Base-by-base conservation (phyloP, 2,888 invertebrate genomes). In the Serripes groenlandicus region DNA sequence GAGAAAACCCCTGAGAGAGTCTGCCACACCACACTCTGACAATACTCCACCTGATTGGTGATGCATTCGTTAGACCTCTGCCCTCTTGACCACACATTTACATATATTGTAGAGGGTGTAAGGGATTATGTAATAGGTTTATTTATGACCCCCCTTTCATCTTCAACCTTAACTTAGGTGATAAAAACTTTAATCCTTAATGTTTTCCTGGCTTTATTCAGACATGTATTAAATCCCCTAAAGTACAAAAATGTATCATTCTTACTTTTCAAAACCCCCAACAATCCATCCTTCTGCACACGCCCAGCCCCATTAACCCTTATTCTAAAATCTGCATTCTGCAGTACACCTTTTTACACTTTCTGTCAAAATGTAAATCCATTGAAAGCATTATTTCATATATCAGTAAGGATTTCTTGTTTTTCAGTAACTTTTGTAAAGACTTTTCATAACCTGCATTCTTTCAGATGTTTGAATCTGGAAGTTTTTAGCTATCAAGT, bases 41-140 rank as follows among this genome's bases (percentile, higher is more conserved):
- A 56, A 49, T 70, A 21, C 56, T 73, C 54, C 21, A 28, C 75
- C 66, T 78, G 77, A 82, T 85, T 85, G 85, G 82, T 37, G 69
- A 34, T 54, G 52, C 21, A 54, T 23, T 52, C 49, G 2, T 28
- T 23, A 66, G 62, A 54, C 32, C 54, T 35, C 72, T 76, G 58
- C 73, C 75, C 76, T 58, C 62, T 69, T 69, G 54, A 64, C 54
- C 56, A 74, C 71, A 75, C 68, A 54, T 71, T 64, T 78, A 70
- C 69, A 64, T 71, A 58, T 56, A 71, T 37, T 35, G 64, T 72
- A 32, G 42, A 78, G 37, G 66, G 66, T 66, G 66, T 42, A 42
- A 66, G 37, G 49, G 49, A 52, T 78, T 52, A 71, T 71, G 56
- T 71, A 71, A 71, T 54, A 54, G 54, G 35, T 70, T 60, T 42